Evolutionary conservation across 2,797 vertebrate genomes (phyloP).

Genomic region (Muscicapa comitata): DNA sequence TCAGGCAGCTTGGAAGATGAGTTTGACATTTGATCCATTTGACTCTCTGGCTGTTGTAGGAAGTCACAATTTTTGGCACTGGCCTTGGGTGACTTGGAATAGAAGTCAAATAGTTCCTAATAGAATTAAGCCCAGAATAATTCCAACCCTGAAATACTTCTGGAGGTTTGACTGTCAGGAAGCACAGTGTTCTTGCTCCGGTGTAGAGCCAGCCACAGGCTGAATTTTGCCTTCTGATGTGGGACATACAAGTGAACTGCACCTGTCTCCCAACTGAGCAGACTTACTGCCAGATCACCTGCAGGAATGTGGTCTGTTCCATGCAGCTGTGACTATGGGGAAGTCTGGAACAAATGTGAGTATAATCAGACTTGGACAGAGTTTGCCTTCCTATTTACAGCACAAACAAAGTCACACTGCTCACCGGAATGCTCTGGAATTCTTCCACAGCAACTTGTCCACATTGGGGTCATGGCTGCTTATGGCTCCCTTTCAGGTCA

Average conservation of each 20-base stretch:
- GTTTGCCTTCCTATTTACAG: background rate
- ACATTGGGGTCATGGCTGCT: background rate
- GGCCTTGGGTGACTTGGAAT: background rate
- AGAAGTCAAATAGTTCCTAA: background rate
- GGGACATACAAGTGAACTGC: background rate
- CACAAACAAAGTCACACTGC: background rate
- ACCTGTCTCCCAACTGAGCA: background rate
- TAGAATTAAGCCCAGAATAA: background rate
- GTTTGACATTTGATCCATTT: background rate
- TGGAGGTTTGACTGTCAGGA: background rate
- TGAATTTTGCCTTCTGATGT: background rate
- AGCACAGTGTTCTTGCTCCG: background rate
- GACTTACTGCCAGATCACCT: background rate
- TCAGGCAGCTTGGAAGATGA: background rate
- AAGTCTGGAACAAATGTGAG: background rate
- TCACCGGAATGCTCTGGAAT: background rate
- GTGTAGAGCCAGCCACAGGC: background rate
- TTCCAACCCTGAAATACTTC: background rate
- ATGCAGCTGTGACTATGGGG: background rate
- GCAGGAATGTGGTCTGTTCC: background rate
- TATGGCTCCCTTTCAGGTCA: background rate
- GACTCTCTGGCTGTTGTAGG: background rate
- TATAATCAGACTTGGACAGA: background rate
- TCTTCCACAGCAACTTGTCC: background rate
- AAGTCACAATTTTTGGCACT: background rate